Evolutionary conservation across 2,888 invertebrate species (phyloP).

Genomic region (Cerastoderma edule): DNA sequence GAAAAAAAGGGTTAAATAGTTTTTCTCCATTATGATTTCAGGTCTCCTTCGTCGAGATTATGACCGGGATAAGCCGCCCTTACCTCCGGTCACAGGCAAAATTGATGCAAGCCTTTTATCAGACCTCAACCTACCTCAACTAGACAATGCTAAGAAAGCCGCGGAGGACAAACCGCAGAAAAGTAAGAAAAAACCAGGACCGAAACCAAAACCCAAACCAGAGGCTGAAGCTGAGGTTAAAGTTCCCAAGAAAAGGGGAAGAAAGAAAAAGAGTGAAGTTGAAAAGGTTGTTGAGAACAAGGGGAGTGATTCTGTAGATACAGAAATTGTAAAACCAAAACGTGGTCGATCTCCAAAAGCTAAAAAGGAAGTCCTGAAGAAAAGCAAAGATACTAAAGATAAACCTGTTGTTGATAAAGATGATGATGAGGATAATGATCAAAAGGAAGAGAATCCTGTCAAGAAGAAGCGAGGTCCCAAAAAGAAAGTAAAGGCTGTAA

Average conservation of each 20-base stretch:
- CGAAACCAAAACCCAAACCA: conserved; percentile 54
- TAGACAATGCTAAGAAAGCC: conserved; percentile 2
- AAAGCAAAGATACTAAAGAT: conserved; percentile 36
- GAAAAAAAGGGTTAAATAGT: too few relatives aligned
- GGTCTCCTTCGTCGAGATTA: conserved; percentile 55
- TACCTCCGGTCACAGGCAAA: conserved; percentile 47
- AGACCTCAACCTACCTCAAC: conserved; percentile 23
- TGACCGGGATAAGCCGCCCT: conserved; percentile 57
- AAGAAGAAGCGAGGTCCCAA: conserved; percentile 56
- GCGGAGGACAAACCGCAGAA: conserved; percentile 44
- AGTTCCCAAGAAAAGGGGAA: conserved; percentile 45
- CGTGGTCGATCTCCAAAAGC: conserved; percentile 61
- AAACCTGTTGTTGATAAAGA: conserved; percentile 51
- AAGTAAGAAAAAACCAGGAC: conserved; percentile 53
- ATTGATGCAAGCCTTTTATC: conserved; percentile 36
- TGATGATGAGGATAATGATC: conserved; percentile 57
- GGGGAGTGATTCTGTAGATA: conserved; percentile 29
- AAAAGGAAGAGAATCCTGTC: conserved; percentile 45
- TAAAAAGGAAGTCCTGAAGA: conserved; percentile 43
- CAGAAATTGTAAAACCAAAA: conserved; percentile 42
- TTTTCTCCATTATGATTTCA: conserved; percentile 33
- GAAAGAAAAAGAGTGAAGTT: conserved; percentile 45
- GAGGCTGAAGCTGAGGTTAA: conserved; percentile 21
- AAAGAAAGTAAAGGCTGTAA: conserved; percentile 38
- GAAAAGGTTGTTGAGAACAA: conserved; percentile 37